Evolutionary conservation across 2,888 invertebrate genomes (phyloP), one percentile per base, ranked within the genome.

Genomic region (Drosophila birchii): DNA sequence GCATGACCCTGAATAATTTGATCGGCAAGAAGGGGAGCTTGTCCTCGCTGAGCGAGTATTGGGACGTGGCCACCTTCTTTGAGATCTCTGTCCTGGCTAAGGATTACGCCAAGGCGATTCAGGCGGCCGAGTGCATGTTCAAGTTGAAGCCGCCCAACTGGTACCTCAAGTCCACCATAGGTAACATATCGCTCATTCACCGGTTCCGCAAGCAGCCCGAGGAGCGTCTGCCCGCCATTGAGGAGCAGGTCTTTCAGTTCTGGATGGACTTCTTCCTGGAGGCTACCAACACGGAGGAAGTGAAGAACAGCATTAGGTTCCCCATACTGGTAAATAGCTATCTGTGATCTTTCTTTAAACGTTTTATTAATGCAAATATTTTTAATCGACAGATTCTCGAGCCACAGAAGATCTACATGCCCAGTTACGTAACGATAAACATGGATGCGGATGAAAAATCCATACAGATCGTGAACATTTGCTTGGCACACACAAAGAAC

Each of bases 211-310:
- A 96, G 91, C 96, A 95, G 85, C 94, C 94, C 71, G 97, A 97
- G 82, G 96, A 97, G 66, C 91, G 92, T 32, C 94, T 95, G 81
- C 93, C 94, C 12, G 94, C 95, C 1, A 95, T 96, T 0, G 97
- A 98, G 91, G 96, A 97, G 91, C 96, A 97, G 93, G 94, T 98
- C 1, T 99, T 99, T 92, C 95, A 96, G 79, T 99, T 99, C 93
- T 99, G 99, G 99, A 97, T 98, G 95, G 99, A 99, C 90, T 99
- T 98, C 93, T 99, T 99, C 92, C 95, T 97, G 41, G 99, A 98
- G 93, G 98, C 98, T 14, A 97, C 97, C 34, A 97, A 96, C 91
- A 94, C 94, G 68, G 96, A 96, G 81, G 95, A 95, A 82, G 95
- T 96, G 67, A 96, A 73, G 14, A 73, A 97, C 91, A 95, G 94